phyloP scores from a whole-genome alignment of 2,888 invertebrate species.

The Agriopis aurantiaria region DNA sequence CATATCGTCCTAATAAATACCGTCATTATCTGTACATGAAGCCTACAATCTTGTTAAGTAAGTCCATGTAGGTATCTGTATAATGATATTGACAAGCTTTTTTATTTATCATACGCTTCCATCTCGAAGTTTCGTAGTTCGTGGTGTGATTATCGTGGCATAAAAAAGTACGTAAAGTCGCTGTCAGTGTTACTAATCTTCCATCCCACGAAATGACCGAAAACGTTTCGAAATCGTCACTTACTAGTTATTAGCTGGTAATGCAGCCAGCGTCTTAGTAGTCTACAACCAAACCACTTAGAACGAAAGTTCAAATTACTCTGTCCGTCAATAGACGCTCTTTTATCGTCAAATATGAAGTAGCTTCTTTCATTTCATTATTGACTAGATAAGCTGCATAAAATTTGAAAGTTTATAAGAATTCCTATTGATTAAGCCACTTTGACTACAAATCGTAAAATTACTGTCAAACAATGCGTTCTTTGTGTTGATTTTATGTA shows the following conservation, averaged over 20 bases:
- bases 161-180: constrained; percentile 70
- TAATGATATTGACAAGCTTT: constrained; percentile 80
- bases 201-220: constrained; percentile 72
- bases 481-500: constrained; percentile 49
- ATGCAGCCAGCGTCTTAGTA: constrained; percentile 70
- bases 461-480: constrained; percentile 49
- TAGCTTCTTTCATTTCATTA: constrained; percentile 50
- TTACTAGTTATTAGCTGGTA: constrained; percentile 76
- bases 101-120: constrained; percentile 70
- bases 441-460: constrained; percentile 44
- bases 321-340: constrained; percentile 50
- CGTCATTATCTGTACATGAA: constrained; percentile 72
- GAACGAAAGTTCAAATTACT: constrained; percentile 70
- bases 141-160: constrained; percentile 71
- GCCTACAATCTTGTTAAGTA: constrained; percentile 78
- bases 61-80: constrained; percentile 66
- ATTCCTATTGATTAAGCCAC: constrained; percentile 45
- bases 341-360: constrained; percentile 39
- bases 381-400: constrained; percentile 44
- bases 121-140: constrained; percentile 64
- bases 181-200: constrained; percentile 74
- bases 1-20: constrained; percentile 69
- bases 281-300: constrained; percentile 71
- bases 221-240: constrained; percentile 78
- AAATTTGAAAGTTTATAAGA: constrained; percentile 45